phyloP scores from a whole-genome alignment of 2,797 vertebrate species.

The Gymnodraco acuticeps region DNA sequence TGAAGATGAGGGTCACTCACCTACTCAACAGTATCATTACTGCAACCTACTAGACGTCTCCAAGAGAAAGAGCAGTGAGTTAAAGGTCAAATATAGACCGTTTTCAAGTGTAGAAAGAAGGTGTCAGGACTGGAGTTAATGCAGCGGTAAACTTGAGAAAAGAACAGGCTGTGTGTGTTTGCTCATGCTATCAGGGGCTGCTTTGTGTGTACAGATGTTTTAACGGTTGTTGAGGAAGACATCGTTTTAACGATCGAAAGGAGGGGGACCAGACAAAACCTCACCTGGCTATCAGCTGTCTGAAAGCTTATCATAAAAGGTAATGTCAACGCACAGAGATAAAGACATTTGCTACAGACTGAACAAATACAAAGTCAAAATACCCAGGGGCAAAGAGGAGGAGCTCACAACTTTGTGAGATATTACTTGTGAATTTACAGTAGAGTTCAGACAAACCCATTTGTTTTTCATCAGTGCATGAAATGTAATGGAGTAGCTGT shows the following conservation, averaged over 20 bases:
- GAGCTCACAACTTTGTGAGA: constrained; percentile 11
- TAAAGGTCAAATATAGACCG: constrained; percentile 2
- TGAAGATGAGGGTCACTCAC: not conserved
- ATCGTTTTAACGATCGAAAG: constrained; percentile 31
- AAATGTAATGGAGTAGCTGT: not conserved
- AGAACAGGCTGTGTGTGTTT: constrained; percentile 62
- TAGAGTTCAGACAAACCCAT: not conserved
- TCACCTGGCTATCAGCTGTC: constrained; percentile 43
- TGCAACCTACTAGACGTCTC: not conserved
- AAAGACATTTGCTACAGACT: constrained; percentile 27
- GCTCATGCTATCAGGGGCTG: constrained; percentile 62
- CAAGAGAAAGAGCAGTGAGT: not conserved
- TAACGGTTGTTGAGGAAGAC: constrained; percentile 65
- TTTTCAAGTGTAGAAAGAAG: constrained; percentile 25
- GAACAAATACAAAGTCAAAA: constrained; percentile 45
- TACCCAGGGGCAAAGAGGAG: constrained; percentile 32
- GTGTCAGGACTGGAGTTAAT: constrained; percentile 20
- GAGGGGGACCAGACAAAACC: constrained; percentile 30
- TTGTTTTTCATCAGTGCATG: not conserved
- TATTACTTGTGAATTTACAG: not conserved
- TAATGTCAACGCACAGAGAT: constrained; percentile 33
- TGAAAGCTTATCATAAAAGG: constrained; percentile 49
- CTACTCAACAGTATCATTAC: constrained; percentile 4
- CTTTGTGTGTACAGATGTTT: constrained; percentile 73
- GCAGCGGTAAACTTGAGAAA: constrained; percentile 50